Conservation (phyloP, 2,888 invertebrate genomes). For the Trissonchulus sp. region DNA sequence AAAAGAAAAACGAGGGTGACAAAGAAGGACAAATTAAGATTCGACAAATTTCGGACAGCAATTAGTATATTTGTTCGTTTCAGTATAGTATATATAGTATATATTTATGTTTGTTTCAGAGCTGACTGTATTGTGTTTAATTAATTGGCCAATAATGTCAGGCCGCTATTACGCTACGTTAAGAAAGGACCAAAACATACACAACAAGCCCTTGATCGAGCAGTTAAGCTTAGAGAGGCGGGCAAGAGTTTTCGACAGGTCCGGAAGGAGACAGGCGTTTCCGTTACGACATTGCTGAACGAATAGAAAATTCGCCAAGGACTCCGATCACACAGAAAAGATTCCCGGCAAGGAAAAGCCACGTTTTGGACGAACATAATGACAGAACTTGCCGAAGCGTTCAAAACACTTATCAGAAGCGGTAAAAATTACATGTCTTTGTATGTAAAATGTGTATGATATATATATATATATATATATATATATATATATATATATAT, state of each 20-base stretch:
- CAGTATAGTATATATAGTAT: too few species aligned
- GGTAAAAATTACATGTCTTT: neutral
- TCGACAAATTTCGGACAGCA: too few species aligned
- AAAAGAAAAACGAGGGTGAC: too few species aligned
- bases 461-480: too few species aligned
- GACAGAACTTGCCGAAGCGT: conserved; percentile 10
- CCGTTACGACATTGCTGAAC: neutral
- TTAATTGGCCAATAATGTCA: too few species aligned
- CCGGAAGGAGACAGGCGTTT: neutral
- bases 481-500: too few species aligned
- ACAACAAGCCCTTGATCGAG: conserved; percentile 13
- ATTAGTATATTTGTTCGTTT: too few species aligned
- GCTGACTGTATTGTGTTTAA: too few species aligned
- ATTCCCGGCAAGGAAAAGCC: neutral
- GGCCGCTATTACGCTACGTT: conserved; percentile 1
- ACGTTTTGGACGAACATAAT: neutral
- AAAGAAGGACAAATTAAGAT: too few species aligned
- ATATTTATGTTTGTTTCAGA: too few species aligned
- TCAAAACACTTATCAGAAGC: neutral
- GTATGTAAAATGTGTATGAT: neutral
- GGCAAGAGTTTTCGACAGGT: neutral
- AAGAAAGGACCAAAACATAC: neutral
- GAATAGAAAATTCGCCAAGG: neutral
- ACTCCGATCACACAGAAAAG: neutral
- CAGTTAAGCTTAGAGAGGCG: neutral